Conservation (phyloP, 2,797 vertebrate genomes). For the Chaunax sp. region DNA sequence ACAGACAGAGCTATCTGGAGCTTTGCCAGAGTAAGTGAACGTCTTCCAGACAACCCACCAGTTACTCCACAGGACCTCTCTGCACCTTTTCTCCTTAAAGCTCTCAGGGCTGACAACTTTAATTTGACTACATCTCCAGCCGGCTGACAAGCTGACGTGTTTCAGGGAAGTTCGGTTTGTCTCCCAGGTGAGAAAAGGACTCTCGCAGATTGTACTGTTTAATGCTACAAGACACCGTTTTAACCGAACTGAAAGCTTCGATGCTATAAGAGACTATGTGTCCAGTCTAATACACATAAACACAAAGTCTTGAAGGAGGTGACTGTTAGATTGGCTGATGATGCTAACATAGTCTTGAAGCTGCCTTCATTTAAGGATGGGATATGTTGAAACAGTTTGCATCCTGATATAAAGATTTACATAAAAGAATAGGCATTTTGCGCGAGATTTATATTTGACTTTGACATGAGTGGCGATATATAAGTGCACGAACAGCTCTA, state of each 20-base stretch:
- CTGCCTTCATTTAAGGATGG: too few relatives aligned
- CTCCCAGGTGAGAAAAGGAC: not conserved
- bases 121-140: constrained; percentile 21
- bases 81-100: constrained; percentile 32
- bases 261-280: not conserved
- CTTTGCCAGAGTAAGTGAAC: constrained; percentile 40
- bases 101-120: constrained; percentile 34
- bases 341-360: too few relatives aligned
- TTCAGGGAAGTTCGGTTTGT: constrained; percentile 22
- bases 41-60: constrained; percentile 43
- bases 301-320: not conserved
- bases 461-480: not conserved
- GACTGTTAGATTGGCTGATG: too few relatives aligned
- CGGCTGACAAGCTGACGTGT: constrained; percentile 36
- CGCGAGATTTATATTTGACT: not conserved
- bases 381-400: too few relatives aligned
- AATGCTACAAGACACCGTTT: constrained; percentile 5
- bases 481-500: not conserved
- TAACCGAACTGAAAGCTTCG: not conserved
- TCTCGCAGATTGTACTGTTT: not conserved
- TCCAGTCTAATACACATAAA: not conserved
- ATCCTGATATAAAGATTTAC: too few relatives aligned
- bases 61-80: constrained; percentile 35
- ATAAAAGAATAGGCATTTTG: not conserved
- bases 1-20: constrained; percentile 46